Evolutionary conservation across 1,140 invertebrate species (phyloP).

Genomic region (Papilio aristodemus): DNA sequence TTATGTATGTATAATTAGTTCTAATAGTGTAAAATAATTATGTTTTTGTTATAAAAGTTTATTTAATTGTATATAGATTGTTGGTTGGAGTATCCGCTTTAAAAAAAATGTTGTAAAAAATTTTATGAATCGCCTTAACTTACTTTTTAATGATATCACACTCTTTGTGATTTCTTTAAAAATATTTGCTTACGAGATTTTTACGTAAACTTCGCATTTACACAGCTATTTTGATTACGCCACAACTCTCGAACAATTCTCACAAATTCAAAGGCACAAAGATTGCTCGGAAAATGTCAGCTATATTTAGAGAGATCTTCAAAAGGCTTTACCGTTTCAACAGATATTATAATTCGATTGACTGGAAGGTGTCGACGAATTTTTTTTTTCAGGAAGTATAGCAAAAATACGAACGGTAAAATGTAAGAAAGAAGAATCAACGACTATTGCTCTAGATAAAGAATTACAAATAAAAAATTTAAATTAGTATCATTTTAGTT

Average conservation of each 20-base stretch:
- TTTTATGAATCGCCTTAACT: too few species aligned
- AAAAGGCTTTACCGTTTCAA: conserved; percentile 1
- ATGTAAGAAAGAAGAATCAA: conserved; percentile 2
- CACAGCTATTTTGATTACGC: background rate
- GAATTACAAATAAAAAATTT: too few species aligned
- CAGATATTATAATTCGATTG: conserved; percentile 10
- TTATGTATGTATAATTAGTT: too few species aligned
- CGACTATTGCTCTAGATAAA: background rate
- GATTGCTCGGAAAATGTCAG: conserved; percentile 1
- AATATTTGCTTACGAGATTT: background rate
- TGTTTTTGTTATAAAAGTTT: too few species aligned
- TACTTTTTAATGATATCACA: too few species aligned
- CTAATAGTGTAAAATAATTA: too few species aligned
- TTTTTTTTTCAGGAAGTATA: background rate
- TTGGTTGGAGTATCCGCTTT: too few species aligned
- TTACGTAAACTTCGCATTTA: background rate
- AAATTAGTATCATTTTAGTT: conserved; percentile 18
- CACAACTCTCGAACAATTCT: background rate
- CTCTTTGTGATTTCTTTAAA: too few species aligned
- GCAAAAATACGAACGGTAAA: background rate
- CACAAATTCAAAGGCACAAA: background rate
- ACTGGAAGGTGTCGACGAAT: background rate
- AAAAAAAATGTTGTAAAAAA: too few species aligned
- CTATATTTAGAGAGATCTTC: conserved; percentile 16
- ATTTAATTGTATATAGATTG: too few species aligned